Evolutionary conservation across 2,888 invertebrate species (phyloP), one percentile per base, ranked within the genome.

Genomic region (Deroplatys truncata): DNA sequence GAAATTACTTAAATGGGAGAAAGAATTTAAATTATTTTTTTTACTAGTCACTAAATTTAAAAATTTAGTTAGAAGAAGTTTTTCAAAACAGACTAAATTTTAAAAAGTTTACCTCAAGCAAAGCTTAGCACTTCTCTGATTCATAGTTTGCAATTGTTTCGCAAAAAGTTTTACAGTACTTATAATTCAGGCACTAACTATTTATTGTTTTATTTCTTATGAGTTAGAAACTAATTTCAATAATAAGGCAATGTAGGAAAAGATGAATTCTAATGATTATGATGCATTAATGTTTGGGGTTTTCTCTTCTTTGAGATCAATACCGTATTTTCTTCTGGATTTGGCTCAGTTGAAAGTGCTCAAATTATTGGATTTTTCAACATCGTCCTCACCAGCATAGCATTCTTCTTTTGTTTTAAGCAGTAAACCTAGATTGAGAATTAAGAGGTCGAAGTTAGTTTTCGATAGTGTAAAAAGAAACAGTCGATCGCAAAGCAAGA

Each of bases 181-280:
- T 35, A 56, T 56, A 72, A 72, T 72, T 86, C 29, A 86, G 86
- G 86, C 86, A 86, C 86, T 86, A 86, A 82, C 86, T 86, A 86
- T 56, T 86, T 86, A 86, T 86, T 86, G 86, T 86, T 86, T 82
- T 82, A 16, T 72, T 86, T 85, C 15, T 31, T 43, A 85, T 43
- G 56, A 85, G 49, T 35, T 85, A 85, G n/a, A 28, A 86, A 86
- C 86, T 86, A 86, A 86, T 85, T 28, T 72, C 56, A 72, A 85
- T 86, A 29, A 82, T 86, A 86, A 86, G 86, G 86, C 86, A 86
- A 82, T 85, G 49, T 86, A 86, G 86, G 86, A 86, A 28, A 85
- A 85, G 85, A 85, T 43, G 56, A 85, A 16, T 85, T 85, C 49
- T 85, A 56, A 15, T 28, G 20, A 15, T 86, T 86, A 72, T 20